These are phyloP conservation scores for Parapsyche elsis DNA, from an alignment of 1,140 invertebrate genomes.

Conservation along the genomic window DNA sequence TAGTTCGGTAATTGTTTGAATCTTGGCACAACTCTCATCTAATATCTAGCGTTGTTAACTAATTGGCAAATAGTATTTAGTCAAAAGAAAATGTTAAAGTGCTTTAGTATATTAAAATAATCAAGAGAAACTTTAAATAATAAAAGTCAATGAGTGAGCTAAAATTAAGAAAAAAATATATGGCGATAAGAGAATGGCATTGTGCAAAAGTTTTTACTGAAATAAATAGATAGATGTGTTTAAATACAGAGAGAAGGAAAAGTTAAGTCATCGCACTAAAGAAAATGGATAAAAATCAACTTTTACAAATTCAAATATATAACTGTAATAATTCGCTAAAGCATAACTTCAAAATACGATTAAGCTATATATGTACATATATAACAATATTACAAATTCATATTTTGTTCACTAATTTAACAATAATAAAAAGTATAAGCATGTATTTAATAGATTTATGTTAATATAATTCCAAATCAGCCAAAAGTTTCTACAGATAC, in stretches of 20 bases:
- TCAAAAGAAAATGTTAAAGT: no score
- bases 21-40: no score
- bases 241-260: neutral
- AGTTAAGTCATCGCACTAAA: neutral
- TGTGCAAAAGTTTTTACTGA: neutral
- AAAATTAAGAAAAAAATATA: neutral
- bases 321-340: no score
- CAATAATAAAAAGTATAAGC: neutral
- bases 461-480: neutral
- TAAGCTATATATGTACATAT: no score
- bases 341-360: no score
- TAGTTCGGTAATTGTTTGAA: no score
- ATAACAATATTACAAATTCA: neutral
- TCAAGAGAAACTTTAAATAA: neutral
- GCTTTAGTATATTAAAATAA: no score
- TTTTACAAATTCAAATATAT: no score
- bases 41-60: no score
- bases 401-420: constrained; percentile 15
- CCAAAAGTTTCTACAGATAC: no score
- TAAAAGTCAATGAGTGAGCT: neutral
- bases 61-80: no score
- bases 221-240: constrained; percentile 28
- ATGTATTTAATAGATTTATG: neutral
- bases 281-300: neutral
- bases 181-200: neutral